Conservation (phyloP, 2,113 vertebrate genomes). For the Ceyx margarethae region DNA sequence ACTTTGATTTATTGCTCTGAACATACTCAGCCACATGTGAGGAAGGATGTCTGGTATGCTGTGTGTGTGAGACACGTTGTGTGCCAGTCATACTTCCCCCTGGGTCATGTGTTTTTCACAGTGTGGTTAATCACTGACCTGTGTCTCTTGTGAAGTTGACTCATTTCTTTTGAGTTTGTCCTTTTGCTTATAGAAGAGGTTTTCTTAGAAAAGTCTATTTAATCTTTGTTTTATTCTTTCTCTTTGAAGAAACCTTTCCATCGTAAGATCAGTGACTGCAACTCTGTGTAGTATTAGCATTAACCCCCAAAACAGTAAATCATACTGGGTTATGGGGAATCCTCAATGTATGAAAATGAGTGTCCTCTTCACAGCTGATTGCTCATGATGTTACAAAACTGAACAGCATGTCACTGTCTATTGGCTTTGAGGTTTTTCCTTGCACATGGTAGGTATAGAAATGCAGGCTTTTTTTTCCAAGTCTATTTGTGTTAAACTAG, state of each 20-base stretch:
- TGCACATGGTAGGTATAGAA: not conserved
- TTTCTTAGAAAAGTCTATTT: not conserved
- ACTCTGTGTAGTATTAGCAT: not conserved
- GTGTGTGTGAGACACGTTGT: not conserved
- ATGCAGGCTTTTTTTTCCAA: not conserved
- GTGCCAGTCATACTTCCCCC: constrained; percentile 32
- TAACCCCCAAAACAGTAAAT: not conserved
- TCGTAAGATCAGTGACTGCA: not conserved
- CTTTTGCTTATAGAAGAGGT: not conserved
- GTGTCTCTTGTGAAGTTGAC: constrained; percentile 5
- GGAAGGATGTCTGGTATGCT: not conserved
- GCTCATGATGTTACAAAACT: not conserved
- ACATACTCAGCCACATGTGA: not conserved
- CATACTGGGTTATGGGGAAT: not conserved
- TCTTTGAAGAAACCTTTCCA: not conserved
- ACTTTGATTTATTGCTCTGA: not conserved
- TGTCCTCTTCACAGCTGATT: not conserved
- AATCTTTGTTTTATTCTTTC: not conserved
- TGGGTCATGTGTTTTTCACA: constrained; percentile 25
- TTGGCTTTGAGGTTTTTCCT: not conserved
- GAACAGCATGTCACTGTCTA: not conserved
- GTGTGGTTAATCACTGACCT: constrained; percentile 38
- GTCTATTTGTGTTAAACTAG: not conserved
- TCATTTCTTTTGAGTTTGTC: constrained; percentile 20
- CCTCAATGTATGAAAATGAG: not conserved